Conservation (phyloP, 2,113 vertebrate species). For the Climacteris rufus region DNA sequence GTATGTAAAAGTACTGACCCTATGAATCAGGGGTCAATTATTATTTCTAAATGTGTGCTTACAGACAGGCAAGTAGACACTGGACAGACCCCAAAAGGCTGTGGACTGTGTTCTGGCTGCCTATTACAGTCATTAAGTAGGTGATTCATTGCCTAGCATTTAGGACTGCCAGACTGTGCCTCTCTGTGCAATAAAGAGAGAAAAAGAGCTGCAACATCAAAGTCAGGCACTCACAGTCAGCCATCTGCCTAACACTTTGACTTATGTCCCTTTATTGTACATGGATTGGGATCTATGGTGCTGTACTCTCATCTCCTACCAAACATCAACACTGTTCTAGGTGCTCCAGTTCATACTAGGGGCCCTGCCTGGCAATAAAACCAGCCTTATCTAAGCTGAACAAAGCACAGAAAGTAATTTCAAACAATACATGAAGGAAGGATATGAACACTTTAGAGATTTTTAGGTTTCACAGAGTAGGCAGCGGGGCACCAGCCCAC, state of each 20-base stretch:
- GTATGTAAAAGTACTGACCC: not conserved
- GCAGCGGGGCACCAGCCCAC: not conserved
- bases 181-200: not conserved
- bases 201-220: slow-evolving; percentile 35
- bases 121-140: slow-evolving; percentile 42
- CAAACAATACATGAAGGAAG: not conserved
- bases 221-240: not conserved
- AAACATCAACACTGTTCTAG: not conserved
- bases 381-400: not conserved
- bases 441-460: not conserved
- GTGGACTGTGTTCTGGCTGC: slow-evolving; percentile 39
- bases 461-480: not conserved
- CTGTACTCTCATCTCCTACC: not conserved
- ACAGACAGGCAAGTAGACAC: not conserved
- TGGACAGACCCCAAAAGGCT: slow-evolving; percentile 46
- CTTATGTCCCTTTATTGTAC: not conserved
- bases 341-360: not conserved
- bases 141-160: slow-evolving; percentile 53
- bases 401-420: not conserved
- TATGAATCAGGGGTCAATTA: slow-evolving; percentile 40
- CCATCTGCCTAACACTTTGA: not conserved
- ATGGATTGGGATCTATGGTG: not conserved
- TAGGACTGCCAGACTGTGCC: slow-evolving; percentile 7
- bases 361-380: not conserved
- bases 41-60: slow-evolving; percentile 7